Evolutionary conservation across 2,113 vertebrate genomes (phyloP).

Genomic region (Myrmecobius fasciatus): DNA sequence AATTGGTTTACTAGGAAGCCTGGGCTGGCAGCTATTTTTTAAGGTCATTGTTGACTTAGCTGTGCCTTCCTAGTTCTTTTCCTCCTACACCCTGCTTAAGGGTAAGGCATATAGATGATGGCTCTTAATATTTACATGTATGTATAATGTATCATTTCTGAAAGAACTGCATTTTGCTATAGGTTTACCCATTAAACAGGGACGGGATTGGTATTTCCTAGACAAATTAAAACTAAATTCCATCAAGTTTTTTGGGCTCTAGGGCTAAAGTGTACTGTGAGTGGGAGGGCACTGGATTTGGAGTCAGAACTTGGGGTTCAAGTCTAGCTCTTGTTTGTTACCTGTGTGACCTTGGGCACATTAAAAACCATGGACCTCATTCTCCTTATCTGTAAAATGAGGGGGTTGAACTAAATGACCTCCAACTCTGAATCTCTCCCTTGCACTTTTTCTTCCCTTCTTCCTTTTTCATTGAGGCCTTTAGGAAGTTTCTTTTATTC

Average conservation of each 20-base stretch:
- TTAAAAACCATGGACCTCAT: background rate
- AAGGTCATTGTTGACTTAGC: slow-evolving; percentile 69
- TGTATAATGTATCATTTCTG: background rate
- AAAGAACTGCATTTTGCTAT: background rate
- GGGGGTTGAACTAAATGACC: background rate
- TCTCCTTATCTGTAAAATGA: background rate
- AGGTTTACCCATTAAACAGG: background rate
- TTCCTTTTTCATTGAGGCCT: background rate
- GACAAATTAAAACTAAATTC: background rate
- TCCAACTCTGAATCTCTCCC: background rate
- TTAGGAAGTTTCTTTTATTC: background rate
- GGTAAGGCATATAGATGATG: background rate
- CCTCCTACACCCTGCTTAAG: slow-evolving; percentile 8
- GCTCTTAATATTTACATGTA: background rate
- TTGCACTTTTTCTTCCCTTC: too few species aligned
- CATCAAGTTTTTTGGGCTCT: background rate
- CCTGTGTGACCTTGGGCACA: background rate
- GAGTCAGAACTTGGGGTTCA: background rate
- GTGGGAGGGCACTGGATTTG: background rate
- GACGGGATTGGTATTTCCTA: background rate
- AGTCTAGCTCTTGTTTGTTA: background rate
- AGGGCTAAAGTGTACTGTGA: background rate
- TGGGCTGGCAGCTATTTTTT: slow-evolving; percentile 64
- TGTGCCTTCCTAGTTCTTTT: slow-evolving; percentile 24
- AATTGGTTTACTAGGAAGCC: slow-evolving; percentile 73